A percentile compares a stretch with the other conserved stretches of the same genome.
phyloP scores from a whole-genome alignment of 2,113 vertebrate species.

The Xiphias gladius region DNA sequence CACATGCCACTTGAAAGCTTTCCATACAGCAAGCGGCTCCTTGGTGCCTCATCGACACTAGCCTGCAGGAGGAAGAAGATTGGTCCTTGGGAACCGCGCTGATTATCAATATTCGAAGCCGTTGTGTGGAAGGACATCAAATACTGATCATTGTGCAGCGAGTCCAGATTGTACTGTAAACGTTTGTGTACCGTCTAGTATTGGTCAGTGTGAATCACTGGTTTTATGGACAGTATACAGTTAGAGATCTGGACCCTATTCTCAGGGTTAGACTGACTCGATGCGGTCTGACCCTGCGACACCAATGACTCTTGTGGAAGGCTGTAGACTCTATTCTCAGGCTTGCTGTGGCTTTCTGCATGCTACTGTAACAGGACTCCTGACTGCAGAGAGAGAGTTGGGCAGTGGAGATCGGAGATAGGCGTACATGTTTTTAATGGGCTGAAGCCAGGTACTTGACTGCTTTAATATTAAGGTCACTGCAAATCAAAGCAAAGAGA shows the following conservation, averaged over 20 bases:
- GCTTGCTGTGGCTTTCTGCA: conserved; percentile 24
- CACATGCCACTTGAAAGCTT: neutral
- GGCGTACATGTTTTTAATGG: neutral
- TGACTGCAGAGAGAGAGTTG: conserved; percentile 13
- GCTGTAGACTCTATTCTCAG: conserved; percentile 29
- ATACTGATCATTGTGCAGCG: neutral
- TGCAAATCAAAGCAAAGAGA: conserved; percentile 27
- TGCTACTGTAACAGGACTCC: neutral
- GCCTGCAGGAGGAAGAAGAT: conserved; percentile 2
- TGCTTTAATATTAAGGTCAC: conserved; percentile 44
- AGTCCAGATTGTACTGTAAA: conserved; percentile 11
- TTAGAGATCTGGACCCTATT: neutral
- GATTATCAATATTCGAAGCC: neutral
- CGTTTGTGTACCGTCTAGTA: neutral
- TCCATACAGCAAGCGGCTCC: conserved; percentile 1
- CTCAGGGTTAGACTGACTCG: neutral
- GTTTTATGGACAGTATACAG: neutral
- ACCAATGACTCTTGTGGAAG: conserved; percentile 1
- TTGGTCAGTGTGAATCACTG: neutral
- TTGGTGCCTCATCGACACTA: neutral
- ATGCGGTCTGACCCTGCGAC: neutral
- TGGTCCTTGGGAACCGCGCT: neutral
- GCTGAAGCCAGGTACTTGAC: conserved; percentile 2
- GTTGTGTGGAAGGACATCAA: no score
- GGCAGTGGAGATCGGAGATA: neutral